A percentile compares a stretch with the other conserved stretches of the same genome.
phyloP scores from a whole-genome alignment of 1,140 invertebrate species.

The Caerostris darwini region DNA sequence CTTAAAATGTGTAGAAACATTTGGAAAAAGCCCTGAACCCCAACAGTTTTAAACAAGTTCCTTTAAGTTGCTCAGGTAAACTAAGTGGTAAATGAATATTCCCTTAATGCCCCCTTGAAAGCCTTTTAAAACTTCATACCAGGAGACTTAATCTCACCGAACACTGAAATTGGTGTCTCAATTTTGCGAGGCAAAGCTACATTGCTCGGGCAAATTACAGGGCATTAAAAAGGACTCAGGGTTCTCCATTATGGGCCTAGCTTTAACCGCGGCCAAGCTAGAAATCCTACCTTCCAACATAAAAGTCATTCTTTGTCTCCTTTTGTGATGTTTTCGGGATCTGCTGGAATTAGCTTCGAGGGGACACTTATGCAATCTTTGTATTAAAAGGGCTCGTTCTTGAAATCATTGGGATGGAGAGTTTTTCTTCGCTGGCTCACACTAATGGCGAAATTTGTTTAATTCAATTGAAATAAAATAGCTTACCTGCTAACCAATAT shows the following conservation, averaged over 20 bases:
- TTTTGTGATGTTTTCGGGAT: conserved; percentile 74
- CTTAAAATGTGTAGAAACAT: conserved; percentile 27
- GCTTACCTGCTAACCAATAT: background rate
- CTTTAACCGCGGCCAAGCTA: conserved; percentile 64
- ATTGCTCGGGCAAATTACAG: conserved; percentile 71
- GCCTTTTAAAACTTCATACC: conserved; percentile 76
- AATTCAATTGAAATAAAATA: background rate
- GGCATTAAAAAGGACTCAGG: conserved; percentile 76
- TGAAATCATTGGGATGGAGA: conserved; percentile 29
- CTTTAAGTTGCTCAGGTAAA: conserved; percentile 73
- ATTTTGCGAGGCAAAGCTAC: conserved; percentile 60
- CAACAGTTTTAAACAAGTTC: conserved; percentile 57
- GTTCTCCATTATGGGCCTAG: conserved; percentile 63
- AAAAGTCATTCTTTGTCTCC: conserved; percentile 76
- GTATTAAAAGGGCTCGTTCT: conserved; percentile 46
- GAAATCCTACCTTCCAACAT: conserved; percentile 75
- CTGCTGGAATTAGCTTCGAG: conserved; percentile 54
- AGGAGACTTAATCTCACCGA: conserved; percentile 68
- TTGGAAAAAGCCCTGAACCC: background rate
- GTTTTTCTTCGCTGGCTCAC: background rate
- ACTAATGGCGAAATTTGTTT: background rate
- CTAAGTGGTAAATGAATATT: conserved; percentile 76
- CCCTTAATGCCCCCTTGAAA: conserved; percentile 74
- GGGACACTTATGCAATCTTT: conserved; percentile 67
- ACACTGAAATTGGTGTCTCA: conserved; percentile 71